These are phyloP conservation scores for Mactromeris polynyma DNA, from an alignment of 2,888 invertebrate species.

Conservation along the genomic window DNA sequence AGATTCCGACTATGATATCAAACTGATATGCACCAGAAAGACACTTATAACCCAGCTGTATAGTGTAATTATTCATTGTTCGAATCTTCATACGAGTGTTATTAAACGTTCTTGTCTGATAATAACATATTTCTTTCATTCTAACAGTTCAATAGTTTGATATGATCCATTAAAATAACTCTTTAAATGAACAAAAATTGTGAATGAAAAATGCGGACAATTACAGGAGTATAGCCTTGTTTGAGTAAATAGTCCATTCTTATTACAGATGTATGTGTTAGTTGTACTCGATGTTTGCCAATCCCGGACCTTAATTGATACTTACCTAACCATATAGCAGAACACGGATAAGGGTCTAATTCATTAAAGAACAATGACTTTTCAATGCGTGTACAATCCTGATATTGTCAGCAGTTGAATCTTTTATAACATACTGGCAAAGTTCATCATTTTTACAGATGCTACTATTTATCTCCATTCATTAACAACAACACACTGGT, in stretches of 20 bases:
- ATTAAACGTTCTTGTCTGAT: constrained; percentile 1
- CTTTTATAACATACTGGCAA: not conserved
- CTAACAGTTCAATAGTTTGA: not conserved
- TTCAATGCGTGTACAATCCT: not conserved
- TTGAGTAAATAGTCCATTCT: not conserved
- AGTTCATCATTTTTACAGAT: not conserved
- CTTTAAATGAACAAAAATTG: not conserved
- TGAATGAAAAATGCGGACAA: not conserved
- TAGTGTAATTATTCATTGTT: not conserved
- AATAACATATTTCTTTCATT: not conserved
- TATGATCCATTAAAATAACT: not conserved
- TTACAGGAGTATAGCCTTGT: not conserved
- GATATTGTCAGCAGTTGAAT: not conserved
- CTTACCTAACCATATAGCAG: not conserved
- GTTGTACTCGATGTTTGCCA: not conserved
- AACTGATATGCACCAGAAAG: not conserved
- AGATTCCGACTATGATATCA: not conserved
- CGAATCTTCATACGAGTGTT: not conserved
- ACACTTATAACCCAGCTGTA: not conserved
- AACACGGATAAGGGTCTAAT: not conserved
- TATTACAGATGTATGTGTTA: not conserved
- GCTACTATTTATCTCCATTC: not conserved
- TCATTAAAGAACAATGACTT: constrained; percentile 1
- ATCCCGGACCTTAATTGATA: not conserved
- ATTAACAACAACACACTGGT: not conserved